Conservation (phyloP, 2,113 vertebrate species). For the Anoplopoma fimbria region DNA sequence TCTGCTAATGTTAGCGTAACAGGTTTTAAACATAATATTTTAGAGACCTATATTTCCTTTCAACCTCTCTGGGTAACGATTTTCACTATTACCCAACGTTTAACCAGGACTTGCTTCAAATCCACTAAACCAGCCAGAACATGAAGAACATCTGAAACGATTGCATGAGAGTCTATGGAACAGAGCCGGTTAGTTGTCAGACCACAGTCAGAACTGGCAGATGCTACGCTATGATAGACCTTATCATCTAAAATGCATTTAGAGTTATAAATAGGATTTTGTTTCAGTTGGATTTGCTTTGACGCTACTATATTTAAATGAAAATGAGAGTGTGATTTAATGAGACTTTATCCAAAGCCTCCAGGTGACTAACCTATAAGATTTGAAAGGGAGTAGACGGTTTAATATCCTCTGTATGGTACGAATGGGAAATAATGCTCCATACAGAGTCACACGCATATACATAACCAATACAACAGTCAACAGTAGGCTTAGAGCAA, state of each 20-base stretch:
- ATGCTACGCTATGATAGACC: too few relatives aligned
- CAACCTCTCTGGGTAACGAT: too few relatives aligned
- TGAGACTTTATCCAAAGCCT: slow-evolving; percentile 13
- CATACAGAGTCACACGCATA: background rate
- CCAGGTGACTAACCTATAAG: background rate
- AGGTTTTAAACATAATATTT: too few relatives aligned
- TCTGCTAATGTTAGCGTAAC: too few relatives aligned
- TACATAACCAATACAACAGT: slow-evolving; percentile 33
- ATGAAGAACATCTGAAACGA: too few relatives aligned
- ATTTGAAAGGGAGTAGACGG: slow-evolving; percentile 13
- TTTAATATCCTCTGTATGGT: slow-evolving; percentile 38
- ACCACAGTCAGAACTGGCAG: too few relatives aligned
- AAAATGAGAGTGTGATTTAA: slow-evolving; percentile 29
- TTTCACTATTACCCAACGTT: too few relatives aligned
- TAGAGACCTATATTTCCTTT: too few relatives aligned
- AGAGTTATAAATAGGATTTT: slow-evolving; percentile 4
- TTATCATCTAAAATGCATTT: background rate
- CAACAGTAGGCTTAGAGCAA: slow-evolving; percentile 18
- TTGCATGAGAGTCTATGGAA: too few relatives aligned
- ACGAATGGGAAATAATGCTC: slow-evolving; percentile 46
- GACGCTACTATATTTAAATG: slow-evolving; percentile 24
- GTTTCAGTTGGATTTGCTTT: background rate
- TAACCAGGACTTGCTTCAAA: too few relatives aligned
- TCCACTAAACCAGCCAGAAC: too few relatives aligned
- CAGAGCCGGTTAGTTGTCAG: too few relatives aligned